Conservation (phyloP, 2,888 invertebrate genomes). For the Bombyx huttoni region DNA sequence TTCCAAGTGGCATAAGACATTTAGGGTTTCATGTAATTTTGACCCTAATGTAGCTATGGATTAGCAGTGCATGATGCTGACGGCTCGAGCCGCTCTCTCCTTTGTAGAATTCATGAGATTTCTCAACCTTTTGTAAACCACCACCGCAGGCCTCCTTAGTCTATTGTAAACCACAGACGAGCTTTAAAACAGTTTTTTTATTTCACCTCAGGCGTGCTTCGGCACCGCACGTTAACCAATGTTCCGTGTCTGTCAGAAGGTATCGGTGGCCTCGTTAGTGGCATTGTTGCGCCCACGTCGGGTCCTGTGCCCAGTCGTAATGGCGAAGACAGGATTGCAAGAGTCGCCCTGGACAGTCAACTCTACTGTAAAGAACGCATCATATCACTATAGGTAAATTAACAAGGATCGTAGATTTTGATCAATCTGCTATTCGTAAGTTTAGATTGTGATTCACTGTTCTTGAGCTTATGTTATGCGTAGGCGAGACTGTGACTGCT, state of each 20-base stretch:
- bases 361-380: neutral
- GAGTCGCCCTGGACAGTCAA: neutral
- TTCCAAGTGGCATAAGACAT: too few relatives aligned
- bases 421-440: slow-evolving; percentile 13
- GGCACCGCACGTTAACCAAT: slow-evolving; percentile 47
- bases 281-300: slow-evolving; percentile 57
- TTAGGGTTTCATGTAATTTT: neutral
- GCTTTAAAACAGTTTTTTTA: slow-evolving; percentile 39
- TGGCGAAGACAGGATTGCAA: slow-evolving; percentile 14
- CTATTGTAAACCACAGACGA: slow-evolving; percentile 33
- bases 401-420: neutral
- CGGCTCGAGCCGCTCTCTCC: slow-evolving; percentile 54
- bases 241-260: slow-evolving; percentile 54
- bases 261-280: slow-evolving; percentile 57
- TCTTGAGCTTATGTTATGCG: slow-evolving; percentile 27
- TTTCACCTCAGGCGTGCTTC: slow-evolving; percentile 25
- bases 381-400: neutral
- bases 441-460: slow-evolving; percentile 31
- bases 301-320: slow-evolving; percentile 31
- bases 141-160: slow-evolving; percentile 39
- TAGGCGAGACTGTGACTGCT: slow-evolving; percentile 38
- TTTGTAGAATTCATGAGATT: slow-evolving; percentile 55
- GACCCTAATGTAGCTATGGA: slow-evolving; percentile 20
- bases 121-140: slow-evolving; percentile 45
- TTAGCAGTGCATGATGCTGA: slow-evolving; percentile 55